phyloP scores from a whole-genome alignment of 1,140 invertebrate genomes.

The Meteorus sp. region DNA sequence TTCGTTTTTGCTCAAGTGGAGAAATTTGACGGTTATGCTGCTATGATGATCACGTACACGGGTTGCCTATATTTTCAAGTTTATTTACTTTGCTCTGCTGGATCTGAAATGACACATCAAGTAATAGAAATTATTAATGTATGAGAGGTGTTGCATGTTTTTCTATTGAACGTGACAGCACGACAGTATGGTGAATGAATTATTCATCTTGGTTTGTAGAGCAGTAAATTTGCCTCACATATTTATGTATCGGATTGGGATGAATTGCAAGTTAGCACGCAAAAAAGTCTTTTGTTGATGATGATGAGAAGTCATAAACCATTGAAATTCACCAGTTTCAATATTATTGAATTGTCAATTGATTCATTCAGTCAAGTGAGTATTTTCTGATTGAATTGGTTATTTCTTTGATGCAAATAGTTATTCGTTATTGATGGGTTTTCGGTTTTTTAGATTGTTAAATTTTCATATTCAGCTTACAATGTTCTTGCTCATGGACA shows the following conservation, averaged over 20 bases:
- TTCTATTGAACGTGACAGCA: too few relatives aligned
- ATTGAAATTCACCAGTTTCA: constrained; percentile 11
- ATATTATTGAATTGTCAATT: constrained; percentile 17
- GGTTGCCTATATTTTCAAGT: constrained; percentile 17
- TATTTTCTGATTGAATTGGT: neutral
- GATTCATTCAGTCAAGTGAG: constrained; percentile 22
- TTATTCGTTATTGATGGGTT: neutral
- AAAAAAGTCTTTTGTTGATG: constrained; percentile 20
- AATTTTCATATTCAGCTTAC: constrained; percentile 17
- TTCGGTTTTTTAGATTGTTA: constrained; percentile 3
- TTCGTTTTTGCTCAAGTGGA: constrained; percentile 16
- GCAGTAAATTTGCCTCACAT: neutral
- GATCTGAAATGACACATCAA: constrained; percentile 8
- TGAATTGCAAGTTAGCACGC: neutral
- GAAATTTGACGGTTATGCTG: constrained; percentile 5
- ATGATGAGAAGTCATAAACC: constrained; percentile 17
- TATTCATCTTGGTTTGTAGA: neutral
- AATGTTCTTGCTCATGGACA: constrained; percentile 5
- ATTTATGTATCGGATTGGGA: constrained; percentile 9
- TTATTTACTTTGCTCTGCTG: constrained; percentile 11
- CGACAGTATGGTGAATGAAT: too few relatives aligned
- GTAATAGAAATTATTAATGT: constrained; percentile 10
- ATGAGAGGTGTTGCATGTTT: too few relatives aligned
- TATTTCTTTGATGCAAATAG: neutral
- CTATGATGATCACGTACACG: constrained; percentile 19